Conservation (phyloP, 2,888 invertebrate species). For the Piscicola geometra region DNA sequence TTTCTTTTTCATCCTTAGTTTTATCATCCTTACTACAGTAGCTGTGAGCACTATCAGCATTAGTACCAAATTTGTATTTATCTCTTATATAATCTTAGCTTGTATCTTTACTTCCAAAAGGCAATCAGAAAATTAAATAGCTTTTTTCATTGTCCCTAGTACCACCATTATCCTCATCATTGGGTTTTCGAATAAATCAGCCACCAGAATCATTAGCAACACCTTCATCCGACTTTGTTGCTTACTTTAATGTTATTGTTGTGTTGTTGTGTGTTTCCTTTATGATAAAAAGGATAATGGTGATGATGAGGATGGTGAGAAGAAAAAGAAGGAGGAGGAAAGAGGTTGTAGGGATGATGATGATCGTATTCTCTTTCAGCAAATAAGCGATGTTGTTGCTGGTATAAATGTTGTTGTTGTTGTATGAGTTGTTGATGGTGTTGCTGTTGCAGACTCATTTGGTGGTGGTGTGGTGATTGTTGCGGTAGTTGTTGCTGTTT, state of each 20-base stretch:
- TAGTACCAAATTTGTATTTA: too few relatives aligned
- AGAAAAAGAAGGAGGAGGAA: background rate
- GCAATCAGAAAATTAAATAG: too few relatives aligned
- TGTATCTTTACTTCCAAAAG: too few relatives aligned
- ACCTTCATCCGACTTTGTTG: background rate
- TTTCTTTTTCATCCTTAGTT: too few relatives aligned
- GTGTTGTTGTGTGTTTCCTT: background rate
- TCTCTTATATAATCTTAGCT: too few relatives aligned
- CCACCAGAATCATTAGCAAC: background rate
- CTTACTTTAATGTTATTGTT: background rate
- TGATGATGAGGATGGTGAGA: background rate
- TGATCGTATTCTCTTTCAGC: background rate
- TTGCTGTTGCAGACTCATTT: constrained; percentile 14
- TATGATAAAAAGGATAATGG: background rate
- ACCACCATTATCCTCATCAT: background rate
- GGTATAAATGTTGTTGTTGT: constrained; percentile 20
- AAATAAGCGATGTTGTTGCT: constrained; percentile 12
- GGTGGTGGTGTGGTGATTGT: constrained; percentile 18
- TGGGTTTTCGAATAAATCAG: background rate
- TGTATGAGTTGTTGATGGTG: constrained; percentile 23
- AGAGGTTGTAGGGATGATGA: constrained; percentile 6
- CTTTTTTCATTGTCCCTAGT: background rate
- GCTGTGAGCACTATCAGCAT: too few relatives aligned
- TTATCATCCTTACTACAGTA: too few relatives aligned
- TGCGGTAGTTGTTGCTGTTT: constrained; percentile 28